Percentiles rank a stretch among this genome's conserved stretches.
Evolutionary conservation across 2,113 vertebrate species (phyloP).

Genomic region (Vicugna pacos): DNA sequence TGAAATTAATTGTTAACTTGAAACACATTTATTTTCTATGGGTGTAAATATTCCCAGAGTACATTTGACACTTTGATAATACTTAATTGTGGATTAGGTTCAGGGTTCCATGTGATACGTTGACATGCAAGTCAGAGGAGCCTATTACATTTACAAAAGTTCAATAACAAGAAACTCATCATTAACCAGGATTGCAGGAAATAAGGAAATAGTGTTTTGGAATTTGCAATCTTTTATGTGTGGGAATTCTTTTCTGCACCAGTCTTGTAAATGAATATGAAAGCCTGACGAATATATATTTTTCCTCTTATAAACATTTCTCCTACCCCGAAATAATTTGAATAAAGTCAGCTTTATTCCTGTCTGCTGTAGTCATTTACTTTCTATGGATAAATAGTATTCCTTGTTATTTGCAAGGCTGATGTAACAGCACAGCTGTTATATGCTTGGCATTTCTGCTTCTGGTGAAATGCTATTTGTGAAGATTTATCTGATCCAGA

Average conservation of each 20-base stretch:
- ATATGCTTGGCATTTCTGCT: slow-evolving; percentile 75
- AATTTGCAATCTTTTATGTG: background rate
- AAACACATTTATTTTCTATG: slow-evolving; percentile 54
- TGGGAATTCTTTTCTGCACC: slow-evolving; percentile 33
- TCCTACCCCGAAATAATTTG: background rate
- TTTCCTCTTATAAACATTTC: slow-evolving; percentile 63
- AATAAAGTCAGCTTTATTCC: slow-evolving; percentile 41
- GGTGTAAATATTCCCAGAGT: slow-evolving; percentile 59
- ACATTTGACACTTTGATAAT: slow-evolving; percentile 66
- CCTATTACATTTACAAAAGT: background rate
- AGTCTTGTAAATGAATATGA: background rate
- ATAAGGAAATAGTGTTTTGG: slow-evolving; percentile 41
- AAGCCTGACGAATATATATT: background rate
- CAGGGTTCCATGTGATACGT: slow-evolving; percentile 51
- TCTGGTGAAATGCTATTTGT: slow-evolving; percentile 81
- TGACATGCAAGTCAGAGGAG: slow-evolving; percentile 27
- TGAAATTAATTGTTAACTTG: slow-evolving; percentile 71
- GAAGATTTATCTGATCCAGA: slow-evolving; percentile 83
- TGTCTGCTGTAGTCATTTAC: background rate
- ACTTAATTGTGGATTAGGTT: slow-evolving; percentile 67
- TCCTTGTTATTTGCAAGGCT: slow-evolving; percentile 75
- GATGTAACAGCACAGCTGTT: slow-evolving; percentile 75
- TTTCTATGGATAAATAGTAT: slow-evolving; percentile 76
- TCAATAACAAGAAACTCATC: slow-evolving; percentile 8
- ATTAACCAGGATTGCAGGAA: slow-evolving; percentile 36